Percentiles rank a stretch among this genome's conserved stretches.
Conservation (phyloP, 2,113 vertebrate species). For the Heteronetta atricapilla region DNA sequence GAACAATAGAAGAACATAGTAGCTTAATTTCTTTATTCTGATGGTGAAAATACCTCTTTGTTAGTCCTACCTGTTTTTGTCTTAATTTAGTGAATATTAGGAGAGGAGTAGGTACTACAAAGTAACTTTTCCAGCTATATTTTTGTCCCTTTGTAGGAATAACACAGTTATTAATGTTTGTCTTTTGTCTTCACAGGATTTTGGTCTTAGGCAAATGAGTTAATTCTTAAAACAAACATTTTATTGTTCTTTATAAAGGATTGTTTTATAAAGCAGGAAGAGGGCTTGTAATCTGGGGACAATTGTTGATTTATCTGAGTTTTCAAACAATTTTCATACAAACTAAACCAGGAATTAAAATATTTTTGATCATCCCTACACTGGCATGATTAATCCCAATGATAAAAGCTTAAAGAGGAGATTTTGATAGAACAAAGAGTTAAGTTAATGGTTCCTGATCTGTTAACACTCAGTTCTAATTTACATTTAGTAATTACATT, state of each 20-base stretch:
- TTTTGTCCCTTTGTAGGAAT: neutral
- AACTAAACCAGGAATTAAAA: neutral
- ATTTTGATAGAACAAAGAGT: neutral
- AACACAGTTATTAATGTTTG: neutral
- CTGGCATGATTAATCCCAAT: neutral
- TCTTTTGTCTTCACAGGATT: neutral
- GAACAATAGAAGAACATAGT: neutral
- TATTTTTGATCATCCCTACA: neutral
- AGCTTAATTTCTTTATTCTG: neutral
- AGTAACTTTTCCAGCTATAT: neutral
- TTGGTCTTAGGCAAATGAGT: neutral
- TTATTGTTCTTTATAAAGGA: neutral
- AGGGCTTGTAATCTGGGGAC: neutral
- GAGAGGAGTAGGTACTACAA: neutral
- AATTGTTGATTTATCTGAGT: neutral
- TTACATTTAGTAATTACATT: neutral
- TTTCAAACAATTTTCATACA: neutral
- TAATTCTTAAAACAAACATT: neutral
- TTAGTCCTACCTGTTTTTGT: neutral
- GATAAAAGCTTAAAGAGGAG: neutral
- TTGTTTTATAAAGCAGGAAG: neutral
- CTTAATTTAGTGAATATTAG: neutral
- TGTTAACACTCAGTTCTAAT: neutral
- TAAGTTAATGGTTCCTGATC: neutral
- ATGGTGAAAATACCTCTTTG: neutral